Percentiles rank a stretch among this genome's conserved stretches.
phyloP scores from a whole-genome alignment of 2,797 vertebrate genomes.

The Gorsachius magnificus region DNA sequence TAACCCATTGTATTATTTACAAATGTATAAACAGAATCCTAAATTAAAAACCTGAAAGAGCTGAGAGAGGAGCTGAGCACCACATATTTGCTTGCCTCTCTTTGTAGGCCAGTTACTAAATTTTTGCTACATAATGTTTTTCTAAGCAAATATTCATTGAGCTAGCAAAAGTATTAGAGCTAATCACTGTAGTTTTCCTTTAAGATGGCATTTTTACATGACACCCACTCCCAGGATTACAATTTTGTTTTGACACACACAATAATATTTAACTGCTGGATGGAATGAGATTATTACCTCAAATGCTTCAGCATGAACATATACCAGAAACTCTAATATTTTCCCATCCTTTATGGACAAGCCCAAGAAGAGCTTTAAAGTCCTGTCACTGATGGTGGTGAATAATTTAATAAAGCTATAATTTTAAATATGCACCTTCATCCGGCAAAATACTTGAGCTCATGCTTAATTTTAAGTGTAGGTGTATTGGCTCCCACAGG shows the following conservation, averaged over 20 bases:
- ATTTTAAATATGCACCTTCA: background rate
- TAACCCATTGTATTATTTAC: background rate
- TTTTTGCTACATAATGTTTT: constrained; percentile 10
- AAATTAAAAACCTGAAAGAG: background rate
- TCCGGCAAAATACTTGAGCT: background rate
- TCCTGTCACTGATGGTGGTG: background rate
- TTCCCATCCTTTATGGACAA: background rate
- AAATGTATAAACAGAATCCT: background rate
- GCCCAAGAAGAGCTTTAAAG: background rate
- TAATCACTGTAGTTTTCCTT: constrained; percentile 52
- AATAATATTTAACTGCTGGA: constrained; percentile 58
- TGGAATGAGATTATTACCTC: constrained; percentile 55
- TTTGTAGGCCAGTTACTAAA: background rate
- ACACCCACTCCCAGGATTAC: constrained; percentile 29
- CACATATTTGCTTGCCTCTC: background rate
- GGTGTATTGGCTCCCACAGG: background rate
- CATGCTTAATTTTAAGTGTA: background rate
- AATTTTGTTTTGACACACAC: constrained; percentile 56
- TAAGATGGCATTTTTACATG: constrained; percentile 43
- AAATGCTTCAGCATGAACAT: background rate
- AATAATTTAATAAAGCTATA: constrained; percentile 19
- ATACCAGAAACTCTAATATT: background rate
- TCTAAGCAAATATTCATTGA: constrained; percentile 32
- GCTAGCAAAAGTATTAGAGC: constrained; percentile 43
- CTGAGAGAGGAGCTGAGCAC: background rate